Evolutionary conservation across 2,113 vertebrate species (phyloP).

Genomic region (Neolamprologus kungweensis): DNA sequence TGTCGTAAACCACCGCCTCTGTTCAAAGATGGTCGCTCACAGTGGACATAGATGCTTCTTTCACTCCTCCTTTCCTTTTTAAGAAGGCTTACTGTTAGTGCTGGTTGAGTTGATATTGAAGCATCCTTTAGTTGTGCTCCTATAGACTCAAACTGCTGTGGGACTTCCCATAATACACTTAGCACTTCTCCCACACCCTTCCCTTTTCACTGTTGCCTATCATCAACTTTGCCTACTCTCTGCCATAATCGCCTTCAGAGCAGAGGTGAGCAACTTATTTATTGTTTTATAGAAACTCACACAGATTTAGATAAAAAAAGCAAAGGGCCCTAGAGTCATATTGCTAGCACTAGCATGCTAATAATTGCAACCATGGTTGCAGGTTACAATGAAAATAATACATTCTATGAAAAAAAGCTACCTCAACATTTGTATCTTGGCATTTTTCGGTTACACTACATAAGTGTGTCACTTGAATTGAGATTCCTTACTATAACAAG

Average conservation of each 20-base stretch:
- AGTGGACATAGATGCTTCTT: too few species aligned
- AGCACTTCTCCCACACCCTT: background rate
- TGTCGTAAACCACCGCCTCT: too few species aligned
- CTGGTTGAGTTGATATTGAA: background rate
- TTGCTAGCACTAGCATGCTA: background rate
- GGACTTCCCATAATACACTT: background rate
- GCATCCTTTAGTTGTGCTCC: background rate
- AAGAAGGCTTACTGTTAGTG: background rate
- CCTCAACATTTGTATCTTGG: fast-evolving
- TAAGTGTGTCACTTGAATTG: background rate
- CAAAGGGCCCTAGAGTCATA: background rate
- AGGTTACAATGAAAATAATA: background rate
- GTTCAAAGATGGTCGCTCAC: too few species aligned
- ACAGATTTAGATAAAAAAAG: background rate
- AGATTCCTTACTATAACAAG: background rate
- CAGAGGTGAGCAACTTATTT: background rate
- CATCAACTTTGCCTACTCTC: background rate
- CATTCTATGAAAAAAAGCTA: background rate
- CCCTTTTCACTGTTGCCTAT: background rate
- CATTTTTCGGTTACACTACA: fast-evolving
- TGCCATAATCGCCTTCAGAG: background rate
- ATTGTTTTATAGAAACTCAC: background rate
- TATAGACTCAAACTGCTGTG: background rate
- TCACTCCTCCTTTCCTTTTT: background rate
- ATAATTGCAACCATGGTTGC: background rate